Percentiles rank a stretch among this genome's conserved stretches.
phyloP scores from a whole-genome alignment of 2,888 invertebrate genomes.

The Acleris laterana region DNA sequence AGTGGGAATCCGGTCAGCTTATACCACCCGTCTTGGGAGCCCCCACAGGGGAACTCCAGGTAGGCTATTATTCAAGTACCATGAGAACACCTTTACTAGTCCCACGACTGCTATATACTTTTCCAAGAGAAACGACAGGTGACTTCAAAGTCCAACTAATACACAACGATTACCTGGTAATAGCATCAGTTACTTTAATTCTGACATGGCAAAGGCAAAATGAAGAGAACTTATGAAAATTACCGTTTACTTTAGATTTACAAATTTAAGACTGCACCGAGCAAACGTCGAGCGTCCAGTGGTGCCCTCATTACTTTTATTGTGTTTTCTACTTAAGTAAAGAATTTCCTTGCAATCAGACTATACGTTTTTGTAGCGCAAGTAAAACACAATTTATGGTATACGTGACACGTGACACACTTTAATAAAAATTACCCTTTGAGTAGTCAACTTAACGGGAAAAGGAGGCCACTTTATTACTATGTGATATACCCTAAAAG shows the following conservation, averaged over 20 bases:
- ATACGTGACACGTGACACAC: no score
- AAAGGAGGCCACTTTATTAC: no score
- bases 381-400: no score
- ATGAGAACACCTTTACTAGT: constrained; percentile 13
- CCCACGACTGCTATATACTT: constrained; percentile 44
- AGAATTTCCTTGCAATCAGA: no score
- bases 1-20: constrained; percentile 63
- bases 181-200: not conserved
- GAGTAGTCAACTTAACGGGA: no score
- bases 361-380: no score
- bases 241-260: not conserved
- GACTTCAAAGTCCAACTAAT: constrained; percentile 46
- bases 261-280: no score
- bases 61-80: constrained; percentile 30
- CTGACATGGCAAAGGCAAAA: not conserved
- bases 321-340: no score
- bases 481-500: no score
- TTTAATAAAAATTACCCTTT: no score
- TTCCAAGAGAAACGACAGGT: constrained; percentile 58
- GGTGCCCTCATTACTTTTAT: no score
- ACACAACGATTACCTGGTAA: constrained; percentile 5
- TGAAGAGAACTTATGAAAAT: not conserved
- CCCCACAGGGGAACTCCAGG: constrained; percentile 42
- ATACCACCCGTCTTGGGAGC: constrained; percentile 49
- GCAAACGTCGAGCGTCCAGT: no score